Conservation (phyloP, 2,888 invertebrate species). For the Pecten maximus region DNA sequence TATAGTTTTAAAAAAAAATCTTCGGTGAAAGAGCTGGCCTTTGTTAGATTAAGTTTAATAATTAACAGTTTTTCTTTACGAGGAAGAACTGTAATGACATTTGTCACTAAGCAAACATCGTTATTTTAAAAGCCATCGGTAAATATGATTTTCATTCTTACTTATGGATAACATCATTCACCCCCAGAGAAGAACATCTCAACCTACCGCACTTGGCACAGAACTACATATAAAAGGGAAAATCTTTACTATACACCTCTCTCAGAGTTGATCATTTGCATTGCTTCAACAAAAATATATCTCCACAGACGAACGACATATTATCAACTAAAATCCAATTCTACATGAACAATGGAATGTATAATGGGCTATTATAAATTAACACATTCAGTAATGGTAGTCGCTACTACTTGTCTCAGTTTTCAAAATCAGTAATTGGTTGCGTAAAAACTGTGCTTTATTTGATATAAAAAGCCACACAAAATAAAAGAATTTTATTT, state of each 20-base stretch:
- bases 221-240: background rate
- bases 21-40: background rate
- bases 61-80: background rate
- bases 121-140: background rate
- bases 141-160: background rate
- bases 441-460: background rate
- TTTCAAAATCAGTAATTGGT: background rate
- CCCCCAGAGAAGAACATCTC: background rate
- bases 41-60: background rate
- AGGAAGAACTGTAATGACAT: background rate
- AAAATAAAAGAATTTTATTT: background rate
- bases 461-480: background rate
- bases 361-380: background rate
- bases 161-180: background rate
- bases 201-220: background rate
- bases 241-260: background rate
- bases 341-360: background rate
- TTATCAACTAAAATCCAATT: background rate
- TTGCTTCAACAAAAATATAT: background rate
- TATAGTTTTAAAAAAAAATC: background rate
- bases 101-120: background rate
- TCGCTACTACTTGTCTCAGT: background rate
- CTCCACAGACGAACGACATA: background rate
- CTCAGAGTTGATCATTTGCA: background rate
- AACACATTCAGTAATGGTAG: background rate